These are phyloP conservation scores for Drosophila pseudotalamancana DNA, from an alignment of 2,888 invertebrate genomes.

Conservation along the genomic window DNA sequence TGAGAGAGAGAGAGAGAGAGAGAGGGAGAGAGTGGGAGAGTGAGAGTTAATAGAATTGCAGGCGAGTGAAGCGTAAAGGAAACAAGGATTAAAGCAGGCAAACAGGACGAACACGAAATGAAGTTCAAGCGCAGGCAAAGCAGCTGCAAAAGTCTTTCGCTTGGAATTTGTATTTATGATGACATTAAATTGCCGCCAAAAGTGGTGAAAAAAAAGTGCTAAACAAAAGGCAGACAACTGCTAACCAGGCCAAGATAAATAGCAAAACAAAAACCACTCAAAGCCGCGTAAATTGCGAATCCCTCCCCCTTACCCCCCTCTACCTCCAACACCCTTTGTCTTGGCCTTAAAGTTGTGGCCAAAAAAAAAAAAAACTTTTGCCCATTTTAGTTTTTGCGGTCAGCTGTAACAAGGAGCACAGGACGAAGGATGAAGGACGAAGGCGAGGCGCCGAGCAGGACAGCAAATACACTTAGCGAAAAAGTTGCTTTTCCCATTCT, in stretches of 20 bases:
- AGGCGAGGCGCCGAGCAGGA: conserved; percentile 5
- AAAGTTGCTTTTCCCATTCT: conserved; percentile 56
- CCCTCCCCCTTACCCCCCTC: not conserved
- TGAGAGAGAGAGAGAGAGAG: not conserved
- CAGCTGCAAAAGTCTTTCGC: conserved; percentile 53
- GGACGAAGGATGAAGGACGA: not conserved
- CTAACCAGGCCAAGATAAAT: conserved; percentile 72
- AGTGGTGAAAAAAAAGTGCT: conserved; percentile 10
- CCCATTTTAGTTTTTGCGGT: conserved; percentile 54
- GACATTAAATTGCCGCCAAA: conserved; percentile 73
- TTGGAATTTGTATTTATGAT: conserved; percentile 77
- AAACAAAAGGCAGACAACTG: conserved; percentile 27
- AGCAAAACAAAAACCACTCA: conserved; percentile 77
- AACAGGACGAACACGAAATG: conserved; percentile 15
- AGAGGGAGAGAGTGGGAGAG: not conserved
- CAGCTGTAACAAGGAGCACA: conserved; percentile 33
- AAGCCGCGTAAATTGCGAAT: conserved; percentile 69
- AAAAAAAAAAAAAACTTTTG: conserved; percentile 48
- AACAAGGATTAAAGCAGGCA: conserved; percentile 48
- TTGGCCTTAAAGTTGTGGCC: not conserved
- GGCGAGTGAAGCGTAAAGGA: not conserved
- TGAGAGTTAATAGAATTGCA: conserved; percentile 67
- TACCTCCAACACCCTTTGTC: conserved; percentile 8
- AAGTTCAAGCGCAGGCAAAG: conserved; percentile 65
- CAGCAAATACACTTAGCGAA: conserved; percentile 56